Evolutionary conservation across 2,113 vertebrate genomes (phyloP).

Genomic region (Cyanoramphus novaezelandiae): DNA sequence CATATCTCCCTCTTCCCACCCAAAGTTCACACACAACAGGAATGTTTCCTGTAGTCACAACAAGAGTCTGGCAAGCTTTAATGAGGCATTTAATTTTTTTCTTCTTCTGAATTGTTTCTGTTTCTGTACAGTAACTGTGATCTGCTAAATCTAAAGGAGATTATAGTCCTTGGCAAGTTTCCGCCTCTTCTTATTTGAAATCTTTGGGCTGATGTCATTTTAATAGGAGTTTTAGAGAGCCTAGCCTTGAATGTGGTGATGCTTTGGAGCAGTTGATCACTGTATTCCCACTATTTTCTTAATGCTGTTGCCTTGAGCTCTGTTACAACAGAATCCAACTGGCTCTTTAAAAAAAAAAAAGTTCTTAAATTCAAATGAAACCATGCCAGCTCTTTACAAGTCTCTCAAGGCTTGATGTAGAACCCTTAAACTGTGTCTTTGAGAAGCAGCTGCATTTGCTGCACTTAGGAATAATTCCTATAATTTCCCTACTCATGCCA

Average conservation of each 20-base stretch:
- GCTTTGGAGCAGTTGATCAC: background rate
- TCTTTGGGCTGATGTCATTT: background rate
- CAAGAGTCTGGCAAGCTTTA: background rate
- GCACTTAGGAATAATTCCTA: conserved; percentile 40
- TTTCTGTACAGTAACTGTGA: background rate
- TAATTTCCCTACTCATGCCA: conserved; percentile 37
- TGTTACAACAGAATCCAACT: background rate
- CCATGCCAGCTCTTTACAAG: conserved; percentile 22
- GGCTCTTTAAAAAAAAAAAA: background rate
- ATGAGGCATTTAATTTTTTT: background rate
- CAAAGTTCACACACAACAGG: background rate
- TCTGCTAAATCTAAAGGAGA: background rate
- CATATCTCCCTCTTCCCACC: background rate
- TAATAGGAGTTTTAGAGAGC: background rate
- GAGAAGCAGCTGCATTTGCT: conserved; percentile 37
- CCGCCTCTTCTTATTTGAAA: background rate
- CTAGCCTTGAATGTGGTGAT: background rate
- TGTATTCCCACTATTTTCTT: conserved; percentile 7
- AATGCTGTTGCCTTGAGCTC: background rate
- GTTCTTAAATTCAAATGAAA: conserved; percentile 25
- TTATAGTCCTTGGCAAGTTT: background rate
- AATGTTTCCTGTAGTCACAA: background rate
- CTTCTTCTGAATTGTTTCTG: background rate
- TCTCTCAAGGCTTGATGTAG: conserved; percentile 9
- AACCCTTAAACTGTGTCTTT: conserved; percentile 29